phyloP scores from a whole-genome alignment of 23 tunicate genomes.

The Ascidia mentula region DNA sequence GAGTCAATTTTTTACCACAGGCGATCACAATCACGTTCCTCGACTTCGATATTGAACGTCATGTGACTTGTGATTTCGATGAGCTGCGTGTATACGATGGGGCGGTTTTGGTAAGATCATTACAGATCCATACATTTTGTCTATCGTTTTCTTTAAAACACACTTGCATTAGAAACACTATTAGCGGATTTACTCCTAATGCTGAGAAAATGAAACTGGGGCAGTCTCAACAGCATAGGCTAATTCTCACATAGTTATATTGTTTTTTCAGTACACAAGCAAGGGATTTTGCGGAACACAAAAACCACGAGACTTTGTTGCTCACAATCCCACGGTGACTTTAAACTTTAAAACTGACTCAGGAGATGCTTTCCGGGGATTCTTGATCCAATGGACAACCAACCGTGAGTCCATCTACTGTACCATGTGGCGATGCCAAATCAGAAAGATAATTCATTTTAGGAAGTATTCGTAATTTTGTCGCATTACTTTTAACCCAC shows the following conservation, averaged over 20 bases:
- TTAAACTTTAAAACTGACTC: background rate
- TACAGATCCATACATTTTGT: background rate
- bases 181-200: no score
- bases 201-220: no score
- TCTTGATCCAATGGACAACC: background rate
- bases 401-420: background rate
- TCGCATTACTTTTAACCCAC: no score
- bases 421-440: no score
- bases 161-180: no score
- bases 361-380: background rate
- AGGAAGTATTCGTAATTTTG: no score
- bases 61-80: background rate
- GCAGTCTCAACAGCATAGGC: no score
- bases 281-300: background rate
- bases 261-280: background rate
- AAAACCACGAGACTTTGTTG: background rate
- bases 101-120: background rate
- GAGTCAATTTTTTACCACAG: no score
- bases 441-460: no score
- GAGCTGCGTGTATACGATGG: background rate
- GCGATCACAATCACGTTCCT: background rate
- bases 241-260: no score
- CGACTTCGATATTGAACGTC: background rate
- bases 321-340: background rate
- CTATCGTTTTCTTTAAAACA: no score